phyloP scores from a whole-genome alignment of 2,888 invertebrate genomes.

The Aporophyla lueneburgensis region DNA sequence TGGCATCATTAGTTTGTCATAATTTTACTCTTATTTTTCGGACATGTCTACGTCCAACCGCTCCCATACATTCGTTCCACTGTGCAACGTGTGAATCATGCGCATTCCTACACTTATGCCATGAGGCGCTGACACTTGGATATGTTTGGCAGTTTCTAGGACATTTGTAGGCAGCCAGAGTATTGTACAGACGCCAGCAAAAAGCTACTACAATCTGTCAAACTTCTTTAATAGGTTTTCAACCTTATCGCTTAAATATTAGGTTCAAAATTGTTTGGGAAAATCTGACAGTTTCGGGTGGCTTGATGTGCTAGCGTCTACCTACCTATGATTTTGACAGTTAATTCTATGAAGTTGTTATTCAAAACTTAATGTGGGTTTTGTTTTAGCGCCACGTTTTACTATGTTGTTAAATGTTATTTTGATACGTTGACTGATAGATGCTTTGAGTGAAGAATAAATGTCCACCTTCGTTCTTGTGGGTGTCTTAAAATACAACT shows the following conservation, averaged over 20 bases:
- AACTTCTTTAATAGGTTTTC: too few species aligned
- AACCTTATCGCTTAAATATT: too few species aligned
- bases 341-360: slow-evolving; percentile 31
- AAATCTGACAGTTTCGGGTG: too few species aligned
- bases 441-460: slow-evolving; percentile 2
- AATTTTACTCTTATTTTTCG: too few species aligned
- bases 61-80: too few species aligned
- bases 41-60: too few species aligned
- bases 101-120: slow-evolving; percentile 38
- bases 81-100: slow-evolving; percentile 54
- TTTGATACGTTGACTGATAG: slow-evolving; percentile 18
- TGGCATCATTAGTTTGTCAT: too few species aligned
- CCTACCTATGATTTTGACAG: slow-evolving; percentile 16
- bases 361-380: slow-evolving; percentile 15
- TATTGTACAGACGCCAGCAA: not conserved
- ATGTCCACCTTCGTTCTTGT: slow-evolving; percentile 34
- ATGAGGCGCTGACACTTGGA: slow-evolving; percentile 20
- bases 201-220: too few species aligned
- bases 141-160: slow-evolving; percentile 37
- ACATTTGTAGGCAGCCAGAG: slow-evolving; percentile 41
- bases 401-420: not conserved
- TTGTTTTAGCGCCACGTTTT: slow-evolving; percentile 14
- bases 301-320: too few species aligned
- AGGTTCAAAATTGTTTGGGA: too few species aligned
- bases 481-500: slow-evolving; percentile 30